Base-by-base conservation (phyloP, 92 coral and sea anemone genomes). In the Epizoanthus rinbou region DNA sequence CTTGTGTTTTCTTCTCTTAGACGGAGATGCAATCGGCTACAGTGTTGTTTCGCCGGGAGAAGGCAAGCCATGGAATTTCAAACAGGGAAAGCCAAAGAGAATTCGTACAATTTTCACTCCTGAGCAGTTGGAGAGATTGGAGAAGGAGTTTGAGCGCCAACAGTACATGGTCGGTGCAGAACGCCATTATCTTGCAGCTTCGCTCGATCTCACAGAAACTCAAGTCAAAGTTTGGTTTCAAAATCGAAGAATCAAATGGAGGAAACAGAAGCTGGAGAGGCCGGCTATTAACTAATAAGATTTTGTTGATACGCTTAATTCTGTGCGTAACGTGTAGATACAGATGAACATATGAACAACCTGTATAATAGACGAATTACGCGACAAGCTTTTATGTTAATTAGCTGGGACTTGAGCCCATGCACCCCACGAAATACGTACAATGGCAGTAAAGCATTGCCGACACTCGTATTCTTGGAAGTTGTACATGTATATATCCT, bases 161-260 rank as follows among this genome's bases (percentile, higher is more conserved):
- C 99, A 96, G 73, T 96, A 96, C 76, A 94, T 96, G 94, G 99
- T 96, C 3, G 99, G 99, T 6, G 96, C 95, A 0, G 99, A 96
- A 66, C 83, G 99, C 52, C 98, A 94, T 52, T 96, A 94, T 31
- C 94, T 96, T 1, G 99, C 99, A 11, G 98, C 99, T 5, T 94
- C 99, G 54, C 93, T 96, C 8, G 91, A 94, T 58, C 83, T 96
- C 18, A 96, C 99, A 16, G 99, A 96, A 89, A 96, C 99, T 4
- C 99, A 96, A 87, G 99, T 96, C 50, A 96, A 96, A 85, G 99
- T 96, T 69, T 96, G 99, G 99, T 96, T 96, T 57, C 99, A 96
- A 76, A 96, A 96, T 75, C 87, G 99, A 68, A 87, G 99, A 86
- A 96, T 96, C 31, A 96, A 96, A 56, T 96, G 99, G 99, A 85